phyloP scores from a whole-genome alignment of 2,888 invertebrate genomes.

The Temnothorax ravouxi region DNA sequence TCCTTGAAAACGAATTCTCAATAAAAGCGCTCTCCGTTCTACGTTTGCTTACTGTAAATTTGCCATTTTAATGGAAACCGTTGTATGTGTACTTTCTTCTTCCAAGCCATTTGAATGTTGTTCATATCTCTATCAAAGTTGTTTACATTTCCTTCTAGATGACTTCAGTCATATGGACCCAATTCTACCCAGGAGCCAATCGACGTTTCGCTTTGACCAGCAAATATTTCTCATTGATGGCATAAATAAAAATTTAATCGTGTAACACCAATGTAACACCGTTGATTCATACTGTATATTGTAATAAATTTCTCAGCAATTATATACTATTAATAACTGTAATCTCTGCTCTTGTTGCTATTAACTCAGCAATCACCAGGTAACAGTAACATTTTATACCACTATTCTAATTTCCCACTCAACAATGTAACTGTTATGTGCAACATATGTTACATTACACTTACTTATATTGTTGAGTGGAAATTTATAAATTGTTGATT shows the following conservation, averaged over 20 bases:
- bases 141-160: background rate
- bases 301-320: background rate
- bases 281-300: background rate
- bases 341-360: background rate
- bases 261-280: no score
- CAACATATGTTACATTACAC: no score
- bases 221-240: background rate
- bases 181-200: background rate
- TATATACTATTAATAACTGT: background rate
- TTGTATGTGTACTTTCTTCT: background rate
- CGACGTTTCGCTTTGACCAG: background rate
- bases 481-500: no score
- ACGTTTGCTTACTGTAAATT: background rate
- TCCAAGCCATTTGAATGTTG: no score
- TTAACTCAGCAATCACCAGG: background rate
- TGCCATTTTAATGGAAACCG: background rate
- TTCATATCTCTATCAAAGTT: no score
- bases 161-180: background rate
- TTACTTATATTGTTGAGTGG: no score
- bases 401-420: no score
- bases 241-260: background rate
- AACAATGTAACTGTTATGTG: no score
- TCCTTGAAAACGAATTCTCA: background rate
- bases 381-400: no score
- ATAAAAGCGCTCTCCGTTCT: background rate